A percentile compares a stretch with the other conserved stretches of the same genome.
Evolutionary conservation across 2,888 invertebrate genomes (phyloP).

Genomic region (Augiades crinisus): DNA sequence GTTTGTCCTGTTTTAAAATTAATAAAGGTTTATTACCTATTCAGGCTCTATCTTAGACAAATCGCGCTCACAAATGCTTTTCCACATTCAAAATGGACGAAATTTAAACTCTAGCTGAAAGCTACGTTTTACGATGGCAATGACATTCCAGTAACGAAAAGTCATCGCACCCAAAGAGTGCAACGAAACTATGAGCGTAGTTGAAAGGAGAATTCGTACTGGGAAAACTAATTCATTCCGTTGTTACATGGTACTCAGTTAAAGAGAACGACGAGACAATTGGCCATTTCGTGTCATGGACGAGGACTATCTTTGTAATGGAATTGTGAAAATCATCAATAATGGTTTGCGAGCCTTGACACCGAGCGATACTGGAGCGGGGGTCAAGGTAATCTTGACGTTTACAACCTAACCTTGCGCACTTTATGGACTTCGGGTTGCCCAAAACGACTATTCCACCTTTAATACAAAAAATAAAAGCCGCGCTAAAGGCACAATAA

Average conservation of each 20-base stretch:
- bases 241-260: constrained; percentile 38
- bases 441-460: constrained; percentile 42
- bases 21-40: background rate
- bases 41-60: background rate
- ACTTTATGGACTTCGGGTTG: constrained; percentile 57
- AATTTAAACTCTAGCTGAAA: background rate
- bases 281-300: constrained; percentile 43
- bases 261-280: constrained; percentile 45
- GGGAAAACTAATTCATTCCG: constrained; percentile 45
- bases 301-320: constrained; percentile 41
- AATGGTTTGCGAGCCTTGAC: constrained; percentile 56
- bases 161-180: constrained; percentile 39
- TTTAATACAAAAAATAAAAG: constrained; percentile 49
- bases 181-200: constrained; percentile 36
- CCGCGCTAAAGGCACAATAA: constrained; percentile 39
- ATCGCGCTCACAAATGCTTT: background rate
- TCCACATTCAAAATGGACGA: too few species aligned
- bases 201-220: constrained; percentile 28
- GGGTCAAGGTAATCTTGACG: constrained; percentile 65
- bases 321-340: constrained; percentile 48
- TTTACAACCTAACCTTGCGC: constrained; percentile 53
- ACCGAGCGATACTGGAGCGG: constrained; percentile 43
- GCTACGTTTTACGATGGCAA: constrained; percentile 8
- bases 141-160: constrained; percentile 19
- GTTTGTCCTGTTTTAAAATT: background rate